A percentile compares a stretch with the other conserved stretches of the same genome.
These are phyloP conservation scores for Cataglyphis hispanica DNA, from an alignment of 1,140 invertebrate genomes.

Conservation along the genomic window DNA sequence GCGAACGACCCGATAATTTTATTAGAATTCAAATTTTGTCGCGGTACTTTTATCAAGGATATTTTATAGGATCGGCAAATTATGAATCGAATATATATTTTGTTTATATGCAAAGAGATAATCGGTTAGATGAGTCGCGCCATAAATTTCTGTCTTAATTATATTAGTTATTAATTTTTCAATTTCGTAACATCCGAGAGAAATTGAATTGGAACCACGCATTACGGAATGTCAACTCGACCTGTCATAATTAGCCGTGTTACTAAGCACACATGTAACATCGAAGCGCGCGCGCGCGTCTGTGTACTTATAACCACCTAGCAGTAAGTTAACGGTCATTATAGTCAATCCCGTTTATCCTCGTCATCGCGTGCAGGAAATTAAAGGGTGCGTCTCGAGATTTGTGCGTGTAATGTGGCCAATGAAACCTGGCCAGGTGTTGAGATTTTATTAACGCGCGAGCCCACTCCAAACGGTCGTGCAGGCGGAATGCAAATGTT, in stretches of 20 bases:
- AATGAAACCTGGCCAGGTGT: conserved; percentile 69
- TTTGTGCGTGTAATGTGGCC: conserved; percentile 64
- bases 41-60: not conserved
- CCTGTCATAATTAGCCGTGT: conserved; percentile 26
- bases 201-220: not conserved
- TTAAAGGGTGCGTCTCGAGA: conserved; percentile 69
- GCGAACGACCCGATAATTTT: conserved; percentile 17
- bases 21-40: conserved; percentile 41
- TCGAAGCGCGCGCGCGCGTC: not conserved
- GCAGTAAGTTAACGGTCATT: conserved; percentile 59
- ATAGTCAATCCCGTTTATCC: conserved; percentile 57
- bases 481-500: conserved; percentile 56
- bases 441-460: conserved; percentile 69
- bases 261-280: conserved; percentile 34
- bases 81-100: not conserved
- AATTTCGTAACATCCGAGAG: not conserved
- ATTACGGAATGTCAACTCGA: not conserved
- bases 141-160: not conserved
- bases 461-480: conserved; percentile 28
- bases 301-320: conserved; percentile 40
- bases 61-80: not conserved
- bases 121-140: not conserved
- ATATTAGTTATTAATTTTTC: not conserved
- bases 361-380: conserved; percentile 77
- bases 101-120: not conserved